Evolutionary conservation across 2,888 invertebrate genomes (phyloP).

Genomic region (Ormyrus thymus): DNA sequence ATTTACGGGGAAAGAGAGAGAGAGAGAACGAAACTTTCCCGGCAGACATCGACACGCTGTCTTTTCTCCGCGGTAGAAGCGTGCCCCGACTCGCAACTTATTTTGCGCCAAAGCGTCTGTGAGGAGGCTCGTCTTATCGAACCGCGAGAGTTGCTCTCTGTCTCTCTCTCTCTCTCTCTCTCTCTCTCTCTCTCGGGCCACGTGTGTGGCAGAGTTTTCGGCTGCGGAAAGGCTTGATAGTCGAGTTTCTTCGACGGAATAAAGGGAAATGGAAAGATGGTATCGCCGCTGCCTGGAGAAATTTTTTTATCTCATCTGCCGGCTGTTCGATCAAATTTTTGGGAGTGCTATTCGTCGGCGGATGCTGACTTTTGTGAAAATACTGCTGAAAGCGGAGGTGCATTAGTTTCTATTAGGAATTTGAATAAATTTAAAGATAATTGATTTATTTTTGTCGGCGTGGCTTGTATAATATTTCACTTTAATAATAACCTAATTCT

Average conservation of each 20-base stretch:
- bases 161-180: neutral
- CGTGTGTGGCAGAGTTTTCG: neutral
- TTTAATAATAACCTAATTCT: too few relatives aligned
- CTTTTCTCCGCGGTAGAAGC: neutral
- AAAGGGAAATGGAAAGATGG: conserved; percentile 13
- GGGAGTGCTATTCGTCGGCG: too few relatives aligned
- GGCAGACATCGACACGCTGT: conserved; percentile 18
- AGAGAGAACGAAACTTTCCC: conserved; percentile 51
- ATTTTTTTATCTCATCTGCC: conserved; percentile 19
- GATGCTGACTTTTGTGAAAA: too few relatives aligned
- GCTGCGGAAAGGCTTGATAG: conserved; percentile 13
- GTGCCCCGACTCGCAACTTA: conserved; percentile 49
- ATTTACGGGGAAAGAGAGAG: conserved; percentile 63
- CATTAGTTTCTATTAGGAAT: too few relatives aligned
- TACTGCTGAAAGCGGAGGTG: too few relatives aligned
- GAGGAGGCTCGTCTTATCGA: conserved; percentile 37
- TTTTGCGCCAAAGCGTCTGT: conserved; percentile 33
- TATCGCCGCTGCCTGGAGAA: neutral
- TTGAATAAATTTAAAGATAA: too few relatives aligned
- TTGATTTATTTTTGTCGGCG: too few relatives aligned
- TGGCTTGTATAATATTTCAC: too few relatives aligned
- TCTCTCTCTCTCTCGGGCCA: too few relatives aligned
- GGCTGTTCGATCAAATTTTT: conserved; percentile 21
- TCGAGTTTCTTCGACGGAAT: conserved; percentile 13
- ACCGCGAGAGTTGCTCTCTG: conserved; percentile 8